Conservation (phyloP, 1,140 invertebrate species). For the Dolichoris vasculosae region DNA sequence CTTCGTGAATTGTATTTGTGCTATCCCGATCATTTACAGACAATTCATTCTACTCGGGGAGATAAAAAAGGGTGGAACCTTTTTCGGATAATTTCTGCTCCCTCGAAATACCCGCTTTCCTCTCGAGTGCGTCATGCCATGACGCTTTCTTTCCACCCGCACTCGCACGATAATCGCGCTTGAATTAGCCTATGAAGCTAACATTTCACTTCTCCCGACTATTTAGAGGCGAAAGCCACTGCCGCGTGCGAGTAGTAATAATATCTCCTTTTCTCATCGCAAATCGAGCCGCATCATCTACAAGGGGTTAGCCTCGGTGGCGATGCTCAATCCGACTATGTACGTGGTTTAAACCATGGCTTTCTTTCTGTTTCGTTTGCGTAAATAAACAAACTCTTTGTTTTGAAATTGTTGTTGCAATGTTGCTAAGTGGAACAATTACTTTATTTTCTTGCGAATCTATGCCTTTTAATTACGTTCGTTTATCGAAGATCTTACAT, state of each 20-base stretch:
- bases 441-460: not conserved
- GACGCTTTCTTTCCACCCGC: not conserved
- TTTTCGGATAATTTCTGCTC: not conserved
- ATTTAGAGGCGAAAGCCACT: not conserved
- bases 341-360: too few relatives aligned
- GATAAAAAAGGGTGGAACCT: not conserved
- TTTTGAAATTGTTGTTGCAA: not conserved
- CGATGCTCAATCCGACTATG: not conserved
- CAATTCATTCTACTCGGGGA: not conserved
- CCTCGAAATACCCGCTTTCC: not conserved
- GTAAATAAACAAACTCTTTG: not conserved
- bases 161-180: not conserved
- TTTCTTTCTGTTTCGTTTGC: not conserved
- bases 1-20: too few relatives aligned
- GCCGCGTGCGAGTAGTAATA: not conserved
- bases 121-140: not conserved
- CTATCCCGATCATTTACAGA: not conserved
- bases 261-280: not conserved
- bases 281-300: slow-evolving; percentile 5
- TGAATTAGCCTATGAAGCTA: not conserved
- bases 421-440: not conserved
- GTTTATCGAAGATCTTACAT: too few relatives aligned
- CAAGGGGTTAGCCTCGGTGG: not conserved
- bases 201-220: not conserved
- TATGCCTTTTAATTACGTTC: too few relatives aligned